Conservation (phyloP, 23 tunicate species). For the Botrylloides violaceus region DNA sequence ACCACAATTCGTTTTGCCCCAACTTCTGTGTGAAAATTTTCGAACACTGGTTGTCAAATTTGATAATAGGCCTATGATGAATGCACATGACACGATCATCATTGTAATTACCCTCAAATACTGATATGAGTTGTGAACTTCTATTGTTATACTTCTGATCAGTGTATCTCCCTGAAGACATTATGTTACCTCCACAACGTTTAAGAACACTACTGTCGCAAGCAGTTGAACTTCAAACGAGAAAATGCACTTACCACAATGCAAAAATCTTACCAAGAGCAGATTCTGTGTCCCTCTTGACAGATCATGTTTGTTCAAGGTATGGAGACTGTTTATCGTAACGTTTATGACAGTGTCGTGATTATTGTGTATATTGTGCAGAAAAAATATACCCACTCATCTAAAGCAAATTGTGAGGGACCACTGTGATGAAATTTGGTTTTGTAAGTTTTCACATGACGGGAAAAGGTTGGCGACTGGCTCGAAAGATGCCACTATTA, state of each 20-base stretch:
- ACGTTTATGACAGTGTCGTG: background rate
- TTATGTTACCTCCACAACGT: conserved; percentile 93
- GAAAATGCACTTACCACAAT: conserved; percentile 78
- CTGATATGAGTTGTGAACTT: too few species aligned
- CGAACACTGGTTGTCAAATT: too few species aligned
- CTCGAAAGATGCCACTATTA: conserved; percentile 67
- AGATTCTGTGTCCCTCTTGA: conserved; percentile 43
- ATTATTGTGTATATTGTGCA: background rate
- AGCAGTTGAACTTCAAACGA: conserved; percentile 72
- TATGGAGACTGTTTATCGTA: too few species aligned
- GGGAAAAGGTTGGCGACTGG: conserved; percentile 92
- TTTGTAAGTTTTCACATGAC: conserved; percentile 76
- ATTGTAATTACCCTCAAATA: too few species aligned
- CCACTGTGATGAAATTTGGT: conserved; percentile 64
- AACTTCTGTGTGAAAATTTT: too few species aligned
- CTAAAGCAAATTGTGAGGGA: conserved; percentile 22
- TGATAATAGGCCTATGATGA: too few species aligned
- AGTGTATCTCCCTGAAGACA: conserved; percentile 78
- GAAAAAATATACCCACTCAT: conserved; percentile 24
- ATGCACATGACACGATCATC: too few species aligned
- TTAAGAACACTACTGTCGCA: conserved; percentile 61
- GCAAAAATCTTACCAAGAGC: conserved; percentile 23
- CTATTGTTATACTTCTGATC: background rate
- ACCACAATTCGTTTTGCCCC: too few species aligned
- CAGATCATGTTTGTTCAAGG: conserved; percentile 78